Evolutionary conservation across 2,797 vertebrate genomes (phyloP).

Genomic region (Novumbra hubbsi): DNA sequence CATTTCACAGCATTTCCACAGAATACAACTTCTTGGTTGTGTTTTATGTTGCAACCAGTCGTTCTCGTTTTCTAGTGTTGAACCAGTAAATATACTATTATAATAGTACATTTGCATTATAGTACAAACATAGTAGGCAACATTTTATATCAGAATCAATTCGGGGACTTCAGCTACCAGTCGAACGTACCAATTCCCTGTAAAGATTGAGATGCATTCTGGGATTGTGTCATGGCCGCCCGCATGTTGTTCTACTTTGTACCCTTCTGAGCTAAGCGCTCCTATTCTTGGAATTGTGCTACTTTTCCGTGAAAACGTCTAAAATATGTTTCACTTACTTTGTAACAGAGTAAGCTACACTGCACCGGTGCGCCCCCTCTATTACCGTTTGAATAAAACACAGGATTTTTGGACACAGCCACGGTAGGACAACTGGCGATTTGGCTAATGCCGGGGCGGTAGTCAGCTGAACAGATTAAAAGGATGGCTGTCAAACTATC

Average conservation of each 20-base stretch:
- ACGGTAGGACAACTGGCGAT: slow-evolving; percentile 58
- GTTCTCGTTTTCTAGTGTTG: too few species aligned
- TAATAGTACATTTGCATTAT: too few species aligned
- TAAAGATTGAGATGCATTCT: slow-evolving; percentile 49
- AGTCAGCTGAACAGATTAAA: slow-evolving; percentile 6
- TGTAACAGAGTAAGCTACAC: slow-evolving; percentile 47
- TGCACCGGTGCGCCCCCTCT: slow-evolving; percentile 42
- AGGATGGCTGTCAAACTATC: too few species aligned
- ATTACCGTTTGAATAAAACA: slow-evolving; percentile 51
- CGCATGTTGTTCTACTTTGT: slow-evolving; percentile 19
- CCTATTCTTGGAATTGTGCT: slow-evolving; percentile 13
- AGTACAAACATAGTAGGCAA: too few species aligned
- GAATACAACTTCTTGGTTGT: too few species aligned
- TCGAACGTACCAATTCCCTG: too few species aligned
- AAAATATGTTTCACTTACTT: slow-evolving; percentile 67
- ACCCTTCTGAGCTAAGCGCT: slow-evolving; percentile 45
- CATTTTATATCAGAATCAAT: too few species aligned
- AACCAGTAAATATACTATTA: too few species aligned
- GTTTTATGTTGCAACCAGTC: too few species aligned
- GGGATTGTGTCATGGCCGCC: slow-evolving; percentile 70
- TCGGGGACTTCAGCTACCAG: too few species aligned
- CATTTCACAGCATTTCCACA: too few species aligned
- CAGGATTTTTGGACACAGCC: slow-evolving; percentile 58
- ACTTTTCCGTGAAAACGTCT: background rate
- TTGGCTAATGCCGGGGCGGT: background rate